Evolutionary conservation across 2,888 invertebrate genomes (phyloP).

Genomic region (Podotricha telesiphe): DNA sequence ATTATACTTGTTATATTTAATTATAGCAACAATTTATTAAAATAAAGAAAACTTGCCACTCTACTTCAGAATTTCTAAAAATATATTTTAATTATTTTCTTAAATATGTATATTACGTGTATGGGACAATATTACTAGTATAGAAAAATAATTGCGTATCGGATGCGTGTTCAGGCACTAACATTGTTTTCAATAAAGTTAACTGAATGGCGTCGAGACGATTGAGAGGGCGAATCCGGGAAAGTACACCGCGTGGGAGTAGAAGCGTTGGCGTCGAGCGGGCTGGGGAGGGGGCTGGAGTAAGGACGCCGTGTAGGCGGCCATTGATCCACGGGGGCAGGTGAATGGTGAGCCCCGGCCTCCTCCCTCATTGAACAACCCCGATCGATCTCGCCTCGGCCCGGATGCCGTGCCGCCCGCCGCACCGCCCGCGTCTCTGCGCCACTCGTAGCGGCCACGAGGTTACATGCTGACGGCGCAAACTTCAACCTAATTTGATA

Average conservation of each 20-base stretch:
- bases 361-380: conserved; percentile 67
- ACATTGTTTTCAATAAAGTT: conserved; percentile 68
- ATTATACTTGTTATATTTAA: background rate
- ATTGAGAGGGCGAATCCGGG: conserved; percentile 69
- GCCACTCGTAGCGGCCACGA: conserved; percentile 22
- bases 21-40: background rate
- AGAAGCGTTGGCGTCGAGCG: conserved; percentile 64
- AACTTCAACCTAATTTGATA: conserved; percentile 22
- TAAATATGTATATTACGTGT: background rate
- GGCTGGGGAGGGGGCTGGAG: conserved; percentile 49
- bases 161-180: conserved; percentile 49
- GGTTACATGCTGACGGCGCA: conserved; percentile 19
- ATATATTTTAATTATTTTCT: background rate
- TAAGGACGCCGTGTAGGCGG: conserved; percentile 72
- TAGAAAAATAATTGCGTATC: background rate
- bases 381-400: conserved; percentile 60
- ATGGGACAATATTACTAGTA: background rate
- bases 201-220: conserved; percentile 71
- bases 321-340: conserved; percentile 79
- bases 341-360: conserved; percentile 71
- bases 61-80: background rate
- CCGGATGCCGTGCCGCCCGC: conserved; percentile 41
- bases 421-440: conserved; percentile 6
- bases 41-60: background rate
- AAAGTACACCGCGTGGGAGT: conserved; percentile 69